These are phyloP conservation scores for Diarsia rubi DNA, from an alignment of 2,888 invertebrate species.

Conservation along the genomic window DNA sequence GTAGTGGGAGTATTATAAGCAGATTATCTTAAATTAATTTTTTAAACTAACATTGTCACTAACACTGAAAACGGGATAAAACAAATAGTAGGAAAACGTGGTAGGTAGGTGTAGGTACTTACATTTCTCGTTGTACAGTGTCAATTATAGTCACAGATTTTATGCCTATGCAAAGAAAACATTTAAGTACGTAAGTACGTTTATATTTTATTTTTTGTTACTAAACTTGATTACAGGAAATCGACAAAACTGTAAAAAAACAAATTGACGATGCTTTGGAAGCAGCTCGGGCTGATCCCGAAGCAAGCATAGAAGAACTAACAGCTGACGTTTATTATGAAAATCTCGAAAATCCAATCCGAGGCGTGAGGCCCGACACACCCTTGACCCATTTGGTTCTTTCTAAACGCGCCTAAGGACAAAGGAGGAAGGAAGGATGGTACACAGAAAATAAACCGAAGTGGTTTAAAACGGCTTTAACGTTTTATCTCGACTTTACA, in stretches of 20 bases:
- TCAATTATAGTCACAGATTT: background rate
- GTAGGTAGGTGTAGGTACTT: no score
- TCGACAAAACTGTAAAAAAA: background rate
- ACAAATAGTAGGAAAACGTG: no score
- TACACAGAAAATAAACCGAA: background rate
- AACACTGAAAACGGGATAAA: no score
- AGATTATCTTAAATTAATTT: no score
- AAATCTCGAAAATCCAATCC: fast-evolving
- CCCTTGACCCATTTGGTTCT: background rate
- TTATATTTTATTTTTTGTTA: no score
- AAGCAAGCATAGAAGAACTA: slow-evolving; percentile 2
- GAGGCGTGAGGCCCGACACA: slow-evolving; percentile 24
- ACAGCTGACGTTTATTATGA: slow-evolving; percentile 23
- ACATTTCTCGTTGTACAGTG: background rate
- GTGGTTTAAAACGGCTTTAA: background rate
- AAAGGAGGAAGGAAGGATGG: background rate
- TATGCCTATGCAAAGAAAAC: background rate
- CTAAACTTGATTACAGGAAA: slow-evolving; percentile 26
- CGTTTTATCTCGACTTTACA: background rate
- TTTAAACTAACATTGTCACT: no score
- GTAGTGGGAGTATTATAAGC: background rate
- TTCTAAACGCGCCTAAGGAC: slow-evolving; percentile 22
- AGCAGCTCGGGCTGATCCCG: background rate
- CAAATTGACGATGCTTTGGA: fast-evolving
- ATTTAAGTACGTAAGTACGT: no score